phyloP scores from a whole-genome alignment of 2,888 invertebrate species.

The Microplitis manilae region DNA sequence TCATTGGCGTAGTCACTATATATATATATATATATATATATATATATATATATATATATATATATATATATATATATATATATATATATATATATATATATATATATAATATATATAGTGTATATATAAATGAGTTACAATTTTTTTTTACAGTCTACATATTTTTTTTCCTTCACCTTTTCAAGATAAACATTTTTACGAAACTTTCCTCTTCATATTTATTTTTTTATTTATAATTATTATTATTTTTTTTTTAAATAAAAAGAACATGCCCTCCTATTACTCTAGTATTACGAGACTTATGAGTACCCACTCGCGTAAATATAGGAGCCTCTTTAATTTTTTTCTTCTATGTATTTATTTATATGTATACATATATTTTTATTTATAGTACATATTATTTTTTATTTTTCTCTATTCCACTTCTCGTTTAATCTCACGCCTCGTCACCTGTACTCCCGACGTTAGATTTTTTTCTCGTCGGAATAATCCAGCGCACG shows the following conservation, averaged over 20 bases:
- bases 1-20: constrained; percentile 49
- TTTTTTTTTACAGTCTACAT: background rate
- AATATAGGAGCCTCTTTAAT: constrained; percentile 10
- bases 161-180: constrained; percentile 6
- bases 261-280: constrained; percentile 19
- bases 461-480: background rate
- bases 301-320: constrained; percentile 21
- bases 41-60: constrained; percentile 21
- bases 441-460: constrained; percentile 37
- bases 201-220: constrained; percentile 14
- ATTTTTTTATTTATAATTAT: background rate
- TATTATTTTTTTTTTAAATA: constrained; percentile 14
- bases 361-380: constrained; percentile 13
- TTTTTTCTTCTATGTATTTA: constrained; percentile 19
- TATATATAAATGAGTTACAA: constrained; percentile 5
- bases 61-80: constrained; percentile 1
- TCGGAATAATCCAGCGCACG: constrained; percentile 27
- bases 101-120: too few relatives aligned
- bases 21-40: constrained; percentile 14
- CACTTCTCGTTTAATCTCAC: constrained; percentile 39
- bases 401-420: constrained; percentile 21
- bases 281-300: constrained; percentile 16
- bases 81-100: constrained; percentile 20
- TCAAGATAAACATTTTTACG: constrained; percentile 28
- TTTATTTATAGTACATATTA: constrained; percentile 16